Conservation (phyloP, 1,140 invertebrate species). For the Octopus sinensis region DNA sequence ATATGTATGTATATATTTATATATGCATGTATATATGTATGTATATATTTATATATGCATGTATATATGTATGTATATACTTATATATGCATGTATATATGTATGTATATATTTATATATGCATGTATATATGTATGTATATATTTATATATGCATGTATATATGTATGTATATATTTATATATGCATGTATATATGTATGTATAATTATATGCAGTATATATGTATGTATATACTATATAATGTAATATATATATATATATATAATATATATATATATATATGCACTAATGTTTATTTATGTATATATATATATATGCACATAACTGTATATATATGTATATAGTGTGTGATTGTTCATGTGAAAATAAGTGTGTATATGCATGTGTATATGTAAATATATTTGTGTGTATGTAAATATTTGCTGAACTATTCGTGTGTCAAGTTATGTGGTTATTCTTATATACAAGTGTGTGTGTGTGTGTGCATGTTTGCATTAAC, state of each 20-base stretch:
- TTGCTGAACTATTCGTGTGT: neutral
- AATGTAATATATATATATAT: too few relatives aligned
- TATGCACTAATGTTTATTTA: too few relatives aligned
- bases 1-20: neutral
- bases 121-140: neutral
- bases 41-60: neutral
- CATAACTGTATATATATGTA: neutral
- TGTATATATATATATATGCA: neutral
- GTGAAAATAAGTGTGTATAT: constrained; percentile 5
- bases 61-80: neutral
- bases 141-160: too few relatives aligned
- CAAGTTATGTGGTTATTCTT: neutral
- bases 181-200: too few relatives aligned
- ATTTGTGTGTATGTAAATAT: neutral
- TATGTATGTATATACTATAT: too few relatives aligned
- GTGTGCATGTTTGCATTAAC: neutral
- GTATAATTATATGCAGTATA: too few relatives aligned
- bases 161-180: too few relatives aligned
- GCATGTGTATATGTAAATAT: neutral
- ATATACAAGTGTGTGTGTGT: neutral
- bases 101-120: neutral
- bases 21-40: neutral
- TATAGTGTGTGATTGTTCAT: neutral
- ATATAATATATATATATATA: neutral
- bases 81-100: neutral